Conservation (phyloP, 2,113 vertebrate genomes). For the Chloebia gouldiae region DNA sequence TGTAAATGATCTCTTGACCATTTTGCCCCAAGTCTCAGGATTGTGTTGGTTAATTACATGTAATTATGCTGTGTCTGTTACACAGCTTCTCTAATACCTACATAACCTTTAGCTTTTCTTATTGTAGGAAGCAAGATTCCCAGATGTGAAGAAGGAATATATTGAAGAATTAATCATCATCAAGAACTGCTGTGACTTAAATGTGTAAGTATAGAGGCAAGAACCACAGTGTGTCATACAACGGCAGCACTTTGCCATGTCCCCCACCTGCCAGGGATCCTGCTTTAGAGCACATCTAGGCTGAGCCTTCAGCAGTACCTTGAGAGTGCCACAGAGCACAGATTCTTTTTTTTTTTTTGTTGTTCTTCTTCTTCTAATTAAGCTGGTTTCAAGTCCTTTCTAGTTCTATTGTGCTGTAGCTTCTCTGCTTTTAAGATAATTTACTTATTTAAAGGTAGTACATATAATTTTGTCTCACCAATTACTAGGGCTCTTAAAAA, state of each 20-base stretch:
- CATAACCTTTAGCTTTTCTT: neutral
- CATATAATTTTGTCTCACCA: neutral
- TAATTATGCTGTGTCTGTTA: neutral
- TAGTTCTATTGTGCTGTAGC: neutral
- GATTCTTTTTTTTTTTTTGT: neutral
- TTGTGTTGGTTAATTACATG: neutral
- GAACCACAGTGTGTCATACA: neutral
- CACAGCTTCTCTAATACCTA: neutral
- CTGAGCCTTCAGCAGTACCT: neutral
- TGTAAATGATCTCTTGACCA: neutral
- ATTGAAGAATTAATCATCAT: conserved; percentile 77
- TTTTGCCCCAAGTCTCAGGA: neutral
- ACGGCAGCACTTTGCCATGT: neutral
- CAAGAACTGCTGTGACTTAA: conserved; percentile 79
- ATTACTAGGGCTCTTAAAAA: neutral
- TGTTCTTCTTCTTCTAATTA: neutral
- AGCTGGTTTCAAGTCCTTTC: neutral
- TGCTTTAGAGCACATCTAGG: neutral
- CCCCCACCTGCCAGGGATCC: neutral
- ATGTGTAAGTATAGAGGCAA: conserved; percentile 72
- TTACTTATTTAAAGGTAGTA: neutral
- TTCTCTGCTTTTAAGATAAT: neutral
- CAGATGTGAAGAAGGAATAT: conserved; percentile 76
- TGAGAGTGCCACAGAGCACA: neutral
- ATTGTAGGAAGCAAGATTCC: conserved; percentile 79